Base-by-base conservation (phyloP, 2,797 vertebrate species). In the Clarias laeviceps region DNA sequence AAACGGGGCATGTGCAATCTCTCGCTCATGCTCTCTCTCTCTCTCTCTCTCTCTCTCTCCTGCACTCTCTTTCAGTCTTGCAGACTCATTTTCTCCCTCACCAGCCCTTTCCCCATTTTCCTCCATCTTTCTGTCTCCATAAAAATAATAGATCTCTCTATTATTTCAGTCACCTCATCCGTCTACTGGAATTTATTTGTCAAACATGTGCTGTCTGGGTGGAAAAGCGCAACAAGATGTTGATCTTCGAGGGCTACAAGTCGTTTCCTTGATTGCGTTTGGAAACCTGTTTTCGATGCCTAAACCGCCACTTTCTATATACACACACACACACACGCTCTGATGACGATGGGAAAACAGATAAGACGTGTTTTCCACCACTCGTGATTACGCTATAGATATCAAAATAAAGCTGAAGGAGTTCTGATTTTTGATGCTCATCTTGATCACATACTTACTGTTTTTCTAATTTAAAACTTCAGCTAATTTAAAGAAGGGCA, bases 181-280 rank as follows among this genome's bases (percentile, higher is more conserved):
- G 73, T 86, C 81, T 82, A 27, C 79, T 80, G 54, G 81, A 83
- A 79, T 83, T 57, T 72, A 72, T 79, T 82, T 80, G 54, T 87
- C 82, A 82, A 68, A 68, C 73, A 27, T 91, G 89, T 91, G 88
- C 88, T 90, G 72, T 45, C 81, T 86, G 89, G 79, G 89, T 93
- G 90, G 90, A 91, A 90, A 91, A 84, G 37, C 74, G 77, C 56
- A 85, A 86, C 45, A 90, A 90, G 86, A 68, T 72, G 77, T 88
- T 92, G 89, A 93, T 92, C 83, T 86, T 83, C 74, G 83, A 90
- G 86, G 90, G 91, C 93, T 91, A 85, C 87, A 90, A 90, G 86
- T 88, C 87, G 90, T 93, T 94, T 93, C 87, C 91, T 90, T 90
- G 86, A 93, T 89, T 91, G 86, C 80, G 76, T 57, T 84, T 85